Percentiles rank a stretch among this genome's conserved stretches.
phyloP scores from a whole-genome alignment of 2,113 vertebrate genomes.

The Seriola dumerili region DNA sequence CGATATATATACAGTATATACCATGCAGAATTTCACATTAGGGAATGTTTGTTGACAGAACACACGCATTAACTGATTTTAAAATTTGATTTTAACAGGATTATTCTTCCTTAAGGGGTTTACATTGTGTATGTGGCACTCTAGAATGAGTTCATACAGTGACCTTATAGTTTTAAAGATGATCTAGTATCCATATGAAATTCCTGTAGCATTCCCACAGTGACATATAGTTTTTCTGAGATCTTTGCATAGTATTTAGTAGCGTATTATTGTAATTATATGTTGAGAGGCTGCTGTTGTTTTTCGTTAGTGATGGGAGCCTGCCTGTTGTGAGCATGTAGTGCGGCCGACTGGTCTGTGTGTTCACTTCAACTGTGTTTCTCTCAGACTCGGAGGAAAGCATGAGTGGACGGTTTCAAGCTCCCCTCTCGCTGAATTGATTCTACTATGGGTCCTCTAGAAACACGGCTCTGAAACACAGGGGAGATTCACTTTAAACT shows the following conservation, averaged over 20 bases:
- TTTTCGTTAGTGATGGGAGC: conserved; percentile 51
- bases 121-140: background rate
- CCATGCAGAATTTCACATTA: background rate
- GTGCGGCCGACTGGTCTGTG: conserved; percentile 74
- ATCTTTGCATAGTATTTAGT: background rate
- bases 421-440: conserved; percentile 90
- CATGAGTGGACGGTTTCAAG: conserved; percentile 88
- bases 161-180: conserved; percentile 26
- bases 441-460: conserved; percentile 88
- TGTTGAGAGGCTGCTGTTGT: conserved; percentile 44
- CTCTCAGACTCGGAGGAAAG: conserved; percentile 86
- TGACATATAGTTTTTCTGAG: background rate
- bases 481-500: conserved; percentile 53
- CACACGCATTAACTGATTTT: background rate
- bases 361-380: conserved; percentile 80
- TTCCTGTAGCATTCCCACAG: background rate
- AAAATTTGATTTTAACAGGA: background rate
- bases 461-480: conserved; percentile 69
- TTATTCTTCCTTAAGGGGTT: background rate
- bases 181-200: background rate
- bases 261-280: background rate
- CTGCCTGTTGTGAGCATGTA: conserved; percentile 75
- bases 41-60: background rate
- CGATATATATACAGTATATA: no score
- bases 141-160: background rate